Evolutionary conservation across 2,797 vertebrate genomes (phyloP), one percentile per base, ranked within the genome.

Genomic region (Craterocephalus amniculus): DNA sequence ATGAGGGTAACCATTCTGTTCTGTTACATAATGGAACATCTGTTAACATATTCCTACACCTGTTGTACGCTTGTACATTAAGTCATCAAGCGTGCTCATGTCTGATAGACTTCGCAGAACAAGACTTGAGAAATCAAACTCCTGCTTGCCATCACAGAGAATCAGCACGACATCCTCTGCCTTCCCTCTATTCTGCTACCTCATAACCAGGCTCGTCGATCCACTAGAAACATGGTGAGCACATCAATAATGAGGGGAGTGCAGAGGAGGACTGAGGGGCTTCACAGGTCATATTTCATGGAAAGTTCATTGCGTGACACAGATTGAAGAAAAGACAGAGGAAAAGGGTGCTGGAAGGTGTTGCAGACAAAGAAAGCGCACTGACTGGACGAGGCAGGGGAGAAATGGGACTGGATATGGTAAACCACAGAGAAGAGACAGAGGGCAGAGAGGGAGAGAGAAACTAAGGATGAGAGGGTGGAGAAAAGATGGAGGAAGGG

Each of bases 21-120:
- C 57, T 36, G 78, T 90, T 91, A 90, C 87, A 88, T 88, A 85
- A 91, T 83, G 83, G 84, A 90, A 87, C 90, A 93, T 90, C 87
- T 92, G 90, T 81, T 90, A 70, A 78, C 82, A 73, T 65, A 75
- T 76, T 83, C 68, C 79, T 85, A 87, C 91, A 91, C 85, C 89
- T 91, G 90, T 83, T 88, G 82, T 72, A 66, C 54, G 64, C 71
- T 77, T 76, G 85, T 78, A 70, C 78, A 90, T 90, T 86, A 80
- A 90, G 82, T 76, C 85, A 88, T 90, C 87, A 87, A 78, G 81
- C 49, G 72, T 56, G 56, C 69, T 84, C 74, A 78, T 34, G 56
- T 68, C 80, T 86, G 70, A 89, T 74, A 83, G 83, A 87, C 68
- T 85, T 75, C 72, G 69, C 69, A 12, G 1, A 27, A 65, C 66